Evolutionary conservation across 1,140 invertebrate species (phyloP), one percentile per base, ranked within the genome.

Genomic region (Nasonia giraulti): DNA sequence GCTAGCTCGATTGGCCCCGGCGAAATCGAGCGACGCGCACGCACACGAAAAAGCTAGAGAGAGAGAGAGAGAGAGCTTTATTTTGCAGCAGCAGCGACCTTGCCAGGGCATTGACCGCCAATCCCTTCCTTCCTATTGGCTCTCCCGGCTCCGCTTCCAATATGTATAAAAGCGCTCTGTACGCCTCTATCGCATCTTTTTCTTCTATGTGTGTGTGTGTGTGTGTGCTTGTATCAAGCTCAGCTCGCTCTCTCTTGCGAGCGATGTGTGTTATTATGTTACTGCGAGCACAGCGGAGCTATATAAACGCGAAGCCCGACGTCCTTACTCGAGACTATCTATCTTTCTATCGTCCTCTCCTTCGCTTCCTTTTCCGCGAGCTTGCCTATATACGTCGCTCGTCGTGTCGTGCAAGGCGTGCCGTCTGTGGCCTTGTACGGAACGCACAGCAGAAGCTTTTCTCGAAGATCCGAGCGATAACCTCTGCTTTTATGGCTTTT

Each of bases 91-190:
- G 47, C 47, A 50, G 77, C 89, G 91, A 91, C 91, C 90, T 91
- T 92, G 91, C 85, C 86, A 88, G 91, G 91, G 88, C 90, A 89
- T 92, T 92, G 91, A 91, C 91, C 90, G 90, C 50, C 87, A 89
- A 88, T 88, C 87, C 87, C 85, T 88, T 84, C 11, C 68, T 87
- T 86, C 79, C 85, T 86, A 87, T 89, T 87, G 84, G 84, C 80
- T 62, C 55, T 20, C 20, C 74, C 73, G 80, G 81, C 83, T 86
- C 40, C 80, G 83, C 85, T 86, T 86, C 78, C 85, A 81, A 90
- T 83, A 84, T 44, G 10, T 44, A 44, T 44, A 44, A 44, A 87
- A 86, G 17, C 40, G 12, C 37, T 27, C 23, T 27, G 23, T n/a
- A 17, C 44, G 84, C 80, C 62, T 73, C 50, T 85, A 11, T 44